Conservation (phyloP, 2,888 invertebrate species). For the Trissonchulus sp. region DNA sequence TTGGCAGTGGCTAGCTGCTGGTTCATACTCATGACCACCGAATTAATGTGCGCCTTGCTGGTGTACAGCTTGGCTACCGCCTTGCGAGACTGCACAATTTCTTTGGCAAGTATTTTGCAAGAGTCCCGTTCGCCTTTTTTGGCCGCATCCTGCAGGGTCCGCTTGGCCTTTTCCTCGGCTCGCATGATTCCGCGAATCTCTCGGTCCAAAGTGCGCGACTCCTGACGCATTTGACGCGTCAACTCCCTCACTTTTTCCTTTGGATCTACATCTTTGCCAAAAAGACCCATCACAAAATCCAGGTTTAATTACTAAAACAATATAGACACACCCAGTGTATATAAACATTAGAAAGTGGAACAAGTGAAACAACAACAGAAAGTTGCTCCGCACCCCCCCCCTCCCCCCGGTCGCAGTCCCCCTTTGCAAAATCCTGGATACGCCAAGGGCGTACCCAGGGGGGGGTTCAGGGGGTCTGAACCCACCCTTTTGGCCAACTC, state of each 20-base stretch:
- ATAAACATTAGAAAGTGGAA: no score
- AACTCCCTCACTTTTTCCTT: constrained; percentile 74
- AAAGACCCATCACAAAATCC: constrained; percentile 46
- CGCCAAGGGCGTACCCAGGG: no score
- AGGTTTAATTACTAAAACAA: no score
- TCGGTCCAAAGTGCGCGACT: constrained; percentile 82
- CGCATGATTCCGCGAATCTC: constrained; percentile 84
- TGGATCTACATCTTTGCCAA: constrained; percentile 49
- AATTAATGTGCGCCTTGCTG: constrained; percentile 93
- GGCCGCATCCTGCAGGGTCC: constrained; percentile 69
- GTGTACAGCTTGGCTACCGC: constrained; percentile 84
- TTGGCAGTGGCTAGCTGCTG: constrained; percentile 91
- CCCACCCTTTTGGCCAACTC: no score
- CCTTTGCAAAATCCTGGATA: no score
- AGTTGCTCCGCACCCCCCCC: no score
- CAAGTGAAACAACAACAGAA: no score
- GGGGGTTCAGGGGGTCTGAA: no score
- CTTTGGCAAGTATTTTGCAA: constrained; percentile 67
- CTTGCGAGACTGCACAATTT: constrained; percentile 60
- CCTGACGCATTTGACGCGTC: constrained; percentile 87
- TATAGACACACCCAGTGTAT: no score
- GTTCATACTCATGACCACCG: constrained; percentile 93
- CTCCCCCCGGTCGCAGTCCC: no score
- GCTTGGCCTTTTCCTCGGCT: constrained; percentile 79
- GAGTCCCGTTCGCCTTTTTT: constrained; percentile 88